These are phyloP conservation scores for Coenonympha arcania DNA, from an alignment of 2,888 invertebrate species.

Conservation along the genomic window DNA sequence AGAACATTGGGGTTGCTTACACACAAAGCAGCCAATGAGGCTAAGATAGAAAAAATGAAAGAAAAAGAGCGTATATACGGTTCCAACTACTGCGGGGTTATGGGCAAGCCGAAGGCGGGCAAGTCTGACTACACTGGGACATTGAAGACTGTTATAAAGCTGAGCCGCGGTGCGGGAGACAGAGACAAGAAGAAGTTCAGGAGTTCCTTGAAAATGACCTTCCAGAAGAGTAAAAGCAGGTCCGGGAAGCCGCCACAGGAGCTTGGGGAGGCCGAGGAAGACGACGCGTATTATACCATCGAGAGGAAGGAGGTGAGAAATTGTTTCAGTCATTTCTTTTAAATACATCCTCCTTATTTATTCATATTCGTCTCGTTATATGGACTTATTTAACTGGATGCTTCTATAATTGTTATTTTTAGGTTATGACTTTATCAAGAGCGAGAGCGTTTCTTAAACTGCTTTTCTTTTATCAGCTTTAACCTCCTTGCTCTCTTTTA, in stretches of 20 bases:
- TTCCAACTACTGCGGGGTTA: conserved; percentile 38
- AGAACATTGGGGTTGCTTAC: conserved; percentile 83
- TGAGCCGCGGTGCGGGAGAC: conserved; percentile 73
- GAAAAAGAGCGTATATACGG: conserved; percentile 61
- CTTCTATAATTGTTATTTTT: too few relatives aligned
- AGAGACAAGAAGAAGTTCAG: conserved; percentile 77
- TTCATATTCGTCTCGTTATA: too few relatives aligned
- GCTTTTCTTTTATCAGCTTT: too few relatives aligned
- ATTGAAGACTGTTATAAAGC: conserved; percentile 86
- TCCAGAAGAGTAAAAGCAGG: conserved; percentile 79
- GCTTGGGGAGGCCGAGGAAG: conserved; percentile 50
- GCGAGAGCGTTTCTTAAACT: too few relatives aligned
- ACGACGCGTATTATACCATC: conserved; percentile 78
- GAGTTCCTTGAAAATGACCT: conserved; percentile 84
- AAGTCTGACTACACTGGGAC: conserved; percentile 82
- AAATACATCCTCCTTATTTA: too few relatives aligned
- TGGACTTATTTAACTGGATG: too few relatives aligned
- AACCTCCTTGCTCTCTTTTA: too few relatives aligned
- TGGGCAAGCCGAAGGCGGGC: conserved; percentile 46
- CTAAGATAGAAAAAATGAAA: conserved; percentile 73
- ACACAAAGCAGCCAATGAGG: conserved; percentile 81
- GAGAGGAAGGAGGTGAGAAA: conserved; percentile 75
- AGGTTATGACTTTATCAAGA: too few relatives aligned
- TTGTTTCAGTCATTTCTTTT: too few relatives aligned
- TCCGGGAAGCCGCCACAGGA: conserved; percentile 71